Conservation (phyloP, 2,113 vertebrate genomes). For the Marmota monax region DNA sequence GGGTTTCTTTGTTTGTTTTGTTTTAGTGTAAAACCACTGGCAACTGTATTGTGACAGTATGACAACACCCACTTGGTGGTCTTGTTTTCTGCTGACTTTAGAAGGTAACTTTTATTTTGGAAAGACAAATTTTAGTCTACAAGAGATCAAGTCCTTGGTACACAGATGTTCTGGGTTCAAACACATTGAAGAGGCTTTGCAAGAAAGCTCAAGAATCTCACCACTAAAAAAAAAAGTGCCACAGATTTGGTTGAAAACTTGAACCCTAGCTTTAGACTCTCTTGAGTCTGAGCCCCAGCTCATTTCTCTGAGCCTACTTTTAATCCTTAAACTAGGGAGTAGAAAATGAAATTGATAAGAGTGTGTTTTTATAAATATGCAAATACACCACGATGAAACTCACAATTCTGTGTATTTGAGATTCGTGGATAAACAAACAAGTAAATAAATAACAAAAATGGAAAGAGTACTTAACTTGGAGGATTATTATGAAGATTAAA, state of each 20-base stretch:
- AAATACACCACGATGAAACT: too few relatives aligned
- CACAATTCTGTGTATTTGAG: background rate
- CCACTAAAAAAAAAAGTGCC: background rate
- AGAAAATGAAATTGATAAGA: too few relatives aligned
- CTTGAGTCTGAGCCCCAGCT: background rate
- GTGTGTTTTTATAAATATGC: too few relatives aligned
- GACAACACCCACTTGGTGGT: background rate
- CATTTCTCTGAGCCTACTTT: constrained; percentile 35
- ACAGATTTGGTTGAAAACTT: background rate
- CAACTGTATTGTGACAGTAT: background rate
- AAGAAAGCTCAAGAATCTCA: background rate
- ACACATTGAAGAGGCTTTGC: background rate
- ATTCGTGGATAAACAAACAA: background rate
- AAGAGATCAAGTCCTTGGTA: background rate
- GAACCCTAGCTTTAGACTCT: background rate
- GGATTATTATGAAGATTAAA: background rate
- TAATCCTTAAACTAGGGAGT: constrained; percentile 21
- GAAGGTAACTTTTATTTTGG: constrained; percentile 34
- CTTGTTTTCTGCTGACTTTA: background rate
- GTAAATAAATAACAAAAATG: background rate
- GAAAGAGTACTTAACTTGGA: background rate
- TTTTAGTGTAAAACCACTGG: background rate
- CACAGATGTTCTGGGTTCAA: background rate
- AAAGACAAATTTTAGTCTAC: background rate
- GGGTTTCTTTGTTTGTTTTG: background rate